phyloP scores from a whole-genome alignment of 2,888 invertebrate species.

The Ochropacha duplaris region DNA sequence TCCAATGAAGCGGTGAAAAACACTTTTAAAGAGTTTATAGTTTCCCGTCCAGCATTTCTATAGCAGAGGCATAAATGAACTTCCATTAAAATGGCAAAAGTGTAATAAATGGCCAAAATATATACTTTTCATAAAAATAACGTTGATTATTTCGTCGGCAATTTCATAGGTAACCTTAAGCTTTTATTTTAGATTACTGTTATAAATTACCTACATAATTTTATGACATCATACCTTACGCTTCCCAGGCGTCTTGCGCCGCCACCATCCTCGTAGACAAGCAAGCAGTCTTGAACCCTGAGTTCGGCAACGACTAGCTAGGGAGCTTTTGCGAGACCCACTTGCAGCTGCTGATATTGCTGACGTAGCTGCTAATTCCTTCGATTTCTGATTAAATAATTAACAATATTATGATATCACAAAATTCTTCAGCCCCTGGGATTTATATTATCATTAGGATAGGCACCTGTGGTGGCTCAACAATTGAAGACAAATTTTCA shows the following conservation, averaged over 20 bases:
- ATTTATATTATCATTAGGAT: too few species aligned
- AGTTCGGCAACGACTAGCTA: conserved; percentile 60
- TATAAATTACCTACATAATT: too few species aligned
- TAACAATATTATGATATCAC: not conserved
- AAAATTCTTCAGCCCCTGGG: not conserved
- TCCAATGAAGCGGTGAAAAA: too few species aligned
- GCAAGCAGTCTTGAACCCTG: conserved; percentile 64
- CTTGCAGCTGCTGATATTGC: conserved; percentile 43
- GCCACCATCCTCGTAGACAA: conserved; percentile 71
- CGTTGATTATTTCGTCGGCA: too few species aligned
- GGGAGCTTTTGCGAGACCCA: conserved; percentile 52
- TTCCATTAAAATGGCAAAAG: too few species aligned
- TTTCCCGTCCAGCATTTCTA: too few species aligned
- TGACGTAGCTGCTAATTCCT: conserved; percentile 40
- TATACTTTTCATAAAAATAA: too few species aligned
- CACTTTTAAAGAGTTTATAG: too few species aligned
- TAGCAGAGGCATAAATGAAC: too few species aligned
- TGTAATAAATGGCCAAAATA: too few species aligned
- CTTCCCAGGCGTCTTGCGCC: conserved; percentile 57
- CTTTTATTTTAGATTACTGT: too few species aligned
- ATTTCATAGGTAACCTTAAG: too few species aligned
- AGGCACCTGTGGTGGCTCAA: conserved; percentile 12
- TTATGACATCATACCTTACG: conserved; percentile 62
- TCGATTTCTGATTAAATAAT: conserved; percentile 23
- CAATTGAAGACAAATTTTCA: conserved; percentile 25